Base-by-base conservation (phyloP, 2,888 invertebrate species). In the Perdita meconis region DNA sequence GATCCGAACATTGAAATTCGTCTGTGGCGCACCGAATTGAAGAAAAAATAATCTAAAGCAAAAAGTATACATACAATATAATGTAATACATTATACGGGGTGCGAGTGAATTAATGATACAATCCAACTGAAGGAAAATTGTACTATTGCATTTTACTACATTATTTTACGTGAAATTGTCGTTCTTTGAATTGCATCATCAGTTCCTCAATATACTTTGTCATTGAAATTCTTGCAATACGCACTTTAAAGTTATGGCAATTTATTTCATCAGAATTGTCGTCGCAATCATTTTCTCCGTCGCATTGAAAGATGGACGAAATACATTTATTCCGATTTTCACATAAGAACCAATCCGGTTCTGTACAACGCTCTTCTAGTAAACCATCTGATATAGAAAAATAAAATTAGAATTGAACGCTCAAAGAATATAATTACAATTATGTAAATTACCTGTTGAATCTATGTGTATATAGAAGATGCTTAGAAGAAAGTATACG, bases 271-370 rank as follows among this genome's bases (percentile, higher is more conserved):
- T 95, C 95, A 0, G 94, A 93, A 40, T 88, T 83, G 83, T 95
- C 95, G 0, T 93, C 93, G 77, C 95, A 95, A 82, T 95, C 94
- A 75, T 94, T 92, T 34, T 92, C 89, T 0, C 93, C 93, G 89
- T 96, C 94, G 88, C 96, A 95, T 0, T 92, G 89, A 4, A 94
- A 89, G 1, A 79, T 79, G 0, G 78, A 81, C 50, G 94, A 93
- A 42, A 95, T 91, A 79, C 95, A 95, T 66, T 93, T 92, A 0
- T 93, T 93, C n/a, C n/a, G n/a, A 82, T 93, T 93, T 5, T 84
- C 84, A 86, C 94, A 93, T 78, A 85, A 80, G 90, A 93, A 93
- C 91, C 93, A 89, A 75, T 88, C 78, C 0, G 89, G 82, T 26
- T 24, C 34, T 1, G n/a, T 13, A 38, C 88, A 88, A 38, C n/a